Evolutionary conservation across 2,797 vertebrate genomes (phyloP), one percentile per base, ranked within the genome.

Genomic region (Lithobates pipiens): DNA sequence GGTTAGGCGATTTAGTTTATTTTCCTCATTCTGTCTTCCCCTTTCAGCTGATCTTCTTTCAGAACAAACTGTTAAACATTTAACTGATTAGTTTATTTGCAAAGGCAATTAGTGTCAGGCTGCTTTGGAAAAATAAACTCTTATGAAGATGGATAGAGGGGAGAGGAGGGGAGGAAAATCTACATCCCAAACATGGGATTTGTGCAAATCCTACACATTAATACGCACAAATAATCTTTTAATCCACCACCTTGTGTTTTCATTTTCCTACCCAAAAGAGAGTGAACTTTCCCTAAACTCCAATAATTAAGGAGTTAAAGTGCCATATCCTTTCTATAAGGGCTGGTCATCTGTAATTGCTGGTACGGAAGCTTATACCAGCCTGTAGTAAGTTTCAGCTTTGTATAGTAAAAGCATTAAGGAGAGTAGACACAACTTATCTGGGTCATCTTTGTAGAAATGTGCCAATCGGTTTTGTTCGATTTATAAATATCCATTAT

Each of bases 1-100:
- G 36, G 36, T 39, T 36, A 34, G 61, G 61, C 57, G 85, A 63
- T 77, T 82, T 82, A 16, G 76, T 77, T 86, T 86, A 68, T 83
- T 83, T 83, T 86, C 84, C 76, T 75, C 84, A 80, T 74, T 81
- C 77, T 76, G 84, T 78, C 77, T 80, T 54, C 76, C 78, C 76
- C 76, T 86, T 86, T 82, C 85, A 77, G 85, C 73, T 77, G 74
- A 80, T 85, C 72, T 85, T 85, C 84, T 80, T 85, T 85, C 84
- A 85, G 84, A 86, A 82, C 46, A 84, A 73, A 75, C 88, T 88
- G 88, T 90, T 90, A 89, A 90, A 90, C 88, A 88, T 90, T 89
- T 87, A 88, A 87, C 87, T 88, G 88, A 57, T 86, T 82, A 71
- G 87, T 89, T 90, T 90, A 88, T 90, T 90, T 89, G 83, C 87